A percentile compares a stretch with the other conserved stretches of the same genome.
phyloP scores from a whole-genome alignment of 2,797 vertebrate genomes.

The Erethizon dorsatum region DNA sequence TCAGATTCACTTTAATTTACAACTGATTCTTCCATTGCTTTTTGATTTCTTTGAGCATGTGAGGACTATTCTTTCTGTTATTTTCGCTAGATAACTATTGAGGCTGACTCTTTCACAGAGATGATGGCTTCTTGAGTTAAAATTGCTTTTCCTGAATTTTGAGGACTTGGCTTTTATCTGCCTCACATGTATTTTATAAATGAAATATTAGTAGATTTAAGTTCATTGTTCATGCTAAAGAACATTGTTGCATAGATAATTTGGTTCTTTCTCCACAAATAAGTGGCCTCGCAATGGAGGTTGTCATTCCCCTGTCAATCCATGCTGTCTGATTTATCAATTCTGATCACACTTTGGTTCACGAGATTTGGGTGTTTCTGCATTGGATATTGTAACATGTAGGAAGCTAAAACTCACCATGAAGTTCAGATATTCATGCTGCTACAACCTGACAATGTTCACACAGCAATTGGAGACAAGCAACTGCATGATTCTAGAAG shows the following conservation, averaged over 20 bases:
- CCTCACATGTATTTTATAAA: conserved; percentile 95
- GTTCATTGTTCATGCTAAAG: neutral
- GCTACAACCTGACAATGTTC: neutral
- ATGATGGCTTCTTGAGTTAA: conserved; percentile 96
- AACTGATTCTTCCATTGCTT: neutral
- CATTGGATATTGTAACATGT: neutral
- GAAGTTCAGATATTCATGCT: neutral
- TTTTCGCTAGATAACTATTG: conserved; percentile 94
- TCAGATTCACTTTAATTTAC: conserved; percentile 36
- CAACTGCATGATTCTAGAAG: neutral
- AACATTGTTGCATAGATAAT: neutral
- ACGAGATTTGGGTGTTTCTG: neutral
- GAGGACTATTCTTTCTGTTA: conserved; percentile 94
- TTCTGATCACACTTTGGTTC: neutral
- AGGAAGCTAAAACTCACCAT: neutral
- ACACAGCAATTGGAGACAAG: neutral
- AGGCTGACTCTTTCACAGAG: conserved; percentile 95
- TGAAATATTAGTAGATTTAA: conserved; percentile 88
- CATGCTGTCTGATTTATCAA: neutral
- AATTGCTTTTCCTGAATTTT: conserved; percentile 93
- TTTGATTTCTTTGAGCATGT: conserved; percentile 93
- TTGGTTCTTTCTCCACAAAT: conserved; percentile 41
- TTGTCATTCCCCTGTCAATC: neutral
- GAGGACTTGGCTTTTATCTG: conserved; percentile 94
- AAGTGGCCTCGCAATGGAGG: neutral